phyloP scores from a whole-genome alignment of 2,113 vertebrate genomes.

The Phyllopteryx taeniolatus region DNA sequence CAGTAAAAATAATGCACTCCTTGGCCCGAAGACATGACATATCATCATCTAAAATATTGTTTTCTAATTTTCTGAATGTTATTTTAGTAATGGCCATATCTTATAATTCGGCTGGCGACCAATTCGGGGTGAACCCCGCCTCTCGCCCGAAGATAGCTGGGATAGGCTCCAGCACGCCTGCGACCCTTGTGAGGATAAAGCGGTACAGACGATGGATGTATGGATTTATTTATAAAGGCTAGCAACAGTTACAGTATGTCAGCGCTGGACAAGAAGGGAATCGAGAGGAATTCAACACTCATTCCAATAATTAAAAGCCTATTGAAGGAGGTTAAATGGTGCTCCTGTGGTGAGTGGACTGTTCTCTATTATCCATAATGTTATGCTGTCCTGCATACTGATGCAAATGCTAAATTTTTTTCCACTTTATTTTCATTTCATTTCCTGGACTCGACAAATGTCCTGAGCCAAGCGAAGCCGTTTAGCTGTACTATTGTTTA shows the following conservation, averaged over 20 bases:
- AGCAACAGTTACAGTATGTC: not conserved
- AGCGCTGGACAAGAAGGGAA: not conserved
- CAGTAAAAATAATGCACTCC: not conserved
- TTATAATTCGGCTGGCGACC: not conserved
- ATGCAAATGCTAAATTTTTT: no score
- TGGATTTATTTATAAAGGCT: not conserved
- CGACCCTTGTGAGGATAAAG: no score
- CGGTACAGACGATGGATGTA: no score
- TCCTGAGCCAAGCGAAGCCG: conserved; percentile 6
- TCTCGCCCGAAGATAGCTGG: no score
- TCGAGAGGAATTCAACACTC: no score
- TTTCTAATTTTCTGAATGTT: not conserved
- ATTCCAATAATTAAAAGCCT: not conserved
- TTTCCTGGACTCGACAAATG: not conserved
- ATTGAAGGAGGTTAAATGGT: not conserved
- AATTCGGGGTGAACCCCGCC: no score
- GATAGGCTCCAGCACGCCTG: no score
- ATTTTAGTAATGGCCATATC: not conserved
- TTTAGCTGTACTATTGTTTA: not conserved
- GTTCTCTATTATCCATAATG: not conserved
- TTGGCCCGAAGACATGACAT: not conserved
- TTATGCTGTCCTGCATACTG: not conserved
- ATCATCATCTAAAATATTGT: not conserved
- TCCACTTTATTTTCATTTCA: not conserved
- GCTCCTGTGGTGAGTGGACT: not conserved